Base-by-base conservation (phyloP, 1,140 invertebrate genomes). In the Nasonia longicornis region DNA sequence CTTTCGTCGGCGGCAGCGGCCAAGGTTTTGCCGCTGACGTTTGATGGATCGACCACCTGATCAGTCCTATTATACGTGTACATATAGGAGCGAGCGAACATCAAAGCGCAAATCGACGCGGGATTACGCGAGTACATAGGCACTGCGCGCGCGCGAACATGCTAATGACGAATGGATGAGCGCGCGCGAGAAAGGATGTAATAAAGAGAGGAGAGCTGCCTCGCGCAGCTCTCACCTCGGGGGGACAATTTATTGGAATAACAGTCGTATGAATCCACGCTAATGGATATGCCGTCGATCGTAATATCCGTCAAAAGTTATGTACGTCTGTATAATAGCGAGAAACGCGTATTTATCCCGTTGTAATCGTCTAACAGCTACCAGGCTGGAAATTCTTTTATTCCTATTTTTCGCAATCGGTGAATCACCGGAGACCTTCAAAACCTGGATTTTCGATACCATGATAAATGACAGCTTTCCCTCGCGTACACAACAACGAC, bases 221-320 rank as follows among this genome's bases (percentile, higher is more conserved):
- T 77, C 31, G 31, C 29, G 16, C 12, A 16, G 45, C 35, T 58
- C 52, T 63, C 31, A 63, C 70, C 38, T 72, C 16, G 48, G 20
- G 29, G 20, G 22, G 72, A 58, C 52, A 72, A 79, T 79, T 72
- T 73, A 79, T 79, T 42, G 35, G 52, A 72, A 72, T 64, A 71
- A 35, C 35, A 79, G 16, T 14, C 11, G 4, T 73, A 79, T 72
- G 69, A 79, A 72, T 73, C 45, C 45, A 26, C 42, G 48, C 52
- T 63, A 79, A 79, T 63, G 48, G 42, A 71, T 31, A 70, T 58
- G 29, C 58, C 48, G 26, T 70, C 26, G 29, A 70, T 52, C 70
- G 3, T 70, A 78, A 70, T 70, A 70, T 70, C 16, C 11, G 45
- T 78, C 67, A 58, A 67, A 70, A 70, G n/a, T n/a, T 35, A 69